Evolutionary conservation across 2,888 invertebrate genomes (phyloP).

Genomic region (Cephus runcator): DNA sequence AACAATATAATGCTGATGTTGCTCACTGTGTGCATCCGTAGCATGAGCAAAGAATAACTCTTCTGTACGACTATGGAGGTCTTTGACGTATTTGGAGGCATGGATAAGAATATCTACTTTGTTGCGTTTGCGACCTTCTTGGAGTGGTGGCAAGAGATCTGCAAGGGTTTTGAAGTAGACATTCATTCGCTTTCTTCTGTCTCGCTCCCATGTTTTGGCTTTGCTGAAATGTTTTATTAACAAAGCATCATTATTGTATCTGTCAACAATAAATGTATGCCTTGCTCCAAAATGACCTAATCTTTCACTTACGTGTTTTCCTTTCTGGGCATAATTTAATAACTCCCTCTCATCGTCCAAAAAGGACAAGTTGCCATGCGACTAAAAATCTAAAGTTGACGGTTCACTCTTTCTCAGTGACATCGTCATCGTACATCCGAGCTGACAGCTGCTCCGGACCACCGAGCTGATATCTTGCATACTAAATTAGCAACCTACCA

Average conservation of each 20-base stretch:
- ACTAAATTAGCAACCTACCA: background rate
- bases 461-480: background rate
- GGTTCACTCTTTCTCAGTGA: background rate
- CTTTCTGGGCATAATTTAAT: slow-evolving; percentile 63
- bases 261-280: background rate
- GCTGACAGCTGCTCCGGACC: background rate
- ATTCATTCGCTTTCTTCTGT: slow-evolving; percentile 75
- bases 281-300: background rate
- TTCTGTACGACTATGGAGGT: slow-evolving; percentile 57
- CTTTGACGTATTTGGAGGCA: slow-evolving; percentile 62
- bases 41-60: slow-evolving; percentile 55
- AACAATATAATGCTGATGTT: background rate
- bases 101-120: slow-evolving; percentile 67
- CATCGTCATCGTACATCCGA: background rate
- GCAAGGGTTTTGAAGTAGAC: slow-evolving; percentile 67
- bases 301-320: slow-evolving; percentile 56
- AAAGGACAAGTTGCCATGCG: slow-evolving; percentile 7
- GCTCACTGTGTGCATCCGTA: slow-evolving; percentile 58
- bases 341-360: slow-evolving; percentile 45
- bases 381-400: background rate
- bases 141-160: slow-evolving; percentile 68
- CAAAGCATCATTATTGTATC: background rate
- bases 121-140: slow-evolving; percentile 70
- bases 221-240: slow-evolving; percentile 64
- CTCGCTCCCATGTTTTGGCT: slow-evolving; percentile 77